Conservation (phyloP, 2,797 vertebrate genomes). For the Triplophysa yarkandensis region DNA sequence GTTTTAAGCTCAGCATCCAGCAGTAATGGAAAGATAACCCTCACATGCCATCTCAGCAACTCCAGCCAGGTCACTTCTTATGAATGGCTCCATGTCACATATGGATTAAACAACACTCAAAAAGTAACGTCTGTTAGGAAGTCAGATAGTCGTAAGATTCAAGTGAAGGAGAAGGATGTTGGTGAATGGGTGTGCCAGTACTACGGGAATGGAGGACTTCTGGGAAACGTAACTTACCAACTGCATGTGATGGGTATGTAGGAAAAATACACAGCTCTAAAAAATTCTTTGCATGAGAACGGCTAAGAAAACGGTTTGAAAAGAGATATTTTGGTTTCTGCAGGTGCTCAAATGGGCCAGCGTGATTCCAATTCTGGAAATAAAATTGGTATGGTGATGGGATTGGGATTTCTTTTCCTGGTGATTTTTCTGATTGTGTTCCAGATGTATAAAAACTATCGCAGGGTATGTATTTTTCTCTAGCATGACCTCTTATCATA, state of each 20-base stretch:
- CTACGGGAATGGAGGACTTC: conserved; percentile 60
- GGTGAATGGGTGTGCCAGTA: conserved; percentile 71
- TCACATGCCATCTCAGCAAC: conserved; percentile 72
- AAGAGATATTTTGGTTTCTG: conserved; percentile 2
- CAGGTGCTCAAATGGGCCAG: conserved; percentile 62
- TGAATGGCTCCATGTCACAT: conserved; percentile 69
- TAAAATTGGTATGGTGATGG: conserved; percentile 49
- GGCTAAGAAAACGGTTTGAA: no score
- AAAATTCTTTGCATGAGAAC: no score
- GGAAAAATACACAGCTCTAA: not conserved
- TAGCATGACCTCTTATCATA: not conserved
- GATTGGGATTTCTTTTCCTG: conserved; percentile 66
- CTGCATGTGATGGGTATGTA: conserved; percentile 66
- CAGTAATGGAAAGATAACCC: conserved; percentile 37
- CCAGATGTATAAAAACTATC: conserved; percentile 75
- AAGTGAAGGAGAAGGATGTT: conserved; percentile 39
- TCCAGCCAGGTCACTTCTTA: conserved; percentile 63
- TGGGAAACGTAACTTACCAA: conserved; percentile 72
- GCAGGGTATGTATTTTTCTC: conserved; percentile 66
- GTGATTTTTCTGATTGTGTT: conserved; percentile 68
- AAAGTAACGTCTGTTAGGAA: conserved; percentile 45
- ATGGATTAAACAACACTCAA: conserved; percentile 58
- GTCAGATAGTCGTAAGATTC: conserved; percentile 55
- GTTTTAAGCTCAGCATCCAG: conserved; percentile 56
- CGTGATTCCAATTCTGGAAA: conserved; percentile 33